Evolutionary conservation across 2,113 vertebrate species (phyloP).

Genomic region (Oncorhynchus nerka): DNA sequence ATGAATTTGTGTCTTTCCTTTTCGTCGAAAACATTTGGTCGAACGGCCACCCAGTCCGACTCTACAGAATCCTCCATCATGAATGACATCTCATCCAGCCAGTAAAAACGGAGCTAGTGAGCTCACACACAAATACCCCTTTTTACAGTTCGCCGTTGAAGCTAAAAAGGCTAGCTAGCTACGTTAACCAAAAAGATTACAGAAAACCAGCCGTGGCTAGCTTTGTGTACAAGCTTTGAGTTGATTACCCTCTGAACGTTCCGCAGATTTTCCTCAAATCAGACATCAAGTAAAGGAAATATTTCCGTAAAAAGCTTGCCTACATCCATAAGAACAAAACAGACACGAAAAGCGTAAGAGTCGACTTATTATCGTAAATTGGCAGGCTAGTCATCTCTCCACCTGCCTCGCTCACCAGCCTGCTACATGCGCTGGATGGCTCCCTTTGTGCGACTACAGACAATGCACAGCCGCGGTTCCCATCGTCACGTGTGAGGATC

Average conservation of each 20-base stretch:
- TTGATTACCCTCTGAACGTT: conserved; percentile 18
- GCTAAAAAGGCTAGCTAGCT: not conserved
- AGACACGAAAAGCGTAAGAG: not conserved
- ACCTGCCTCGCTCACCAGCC: conserved; percentile 45
- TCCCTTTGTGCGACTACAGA: conserved; percentile 67
- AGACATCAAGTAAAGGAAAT: conserved; percentile 34
- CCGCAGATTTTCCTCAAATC: not conserved
- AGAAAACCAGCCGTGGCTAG: conserved; percentile 27
- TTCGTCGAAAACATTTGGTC: conserved; percentile 90
- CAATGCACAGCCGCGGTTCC: conserved; percentile 64
- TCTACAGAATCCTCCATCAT: conserved; percentile 90
- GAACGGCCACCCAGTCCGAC: conserved; percentile 92
- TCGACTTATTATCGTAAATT: conserved; percentile 10
- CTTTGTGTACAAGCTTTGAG: conserved; percentile 39
- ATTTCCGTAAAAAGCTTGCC: not conserved
- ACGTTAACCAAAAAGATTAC: not conserved
- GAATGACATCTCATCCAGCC: conserved; percentile 80
- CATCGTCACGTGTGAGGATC: conserved; percentile 80
- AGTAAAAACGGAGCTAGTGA: conserved; percentile 8
- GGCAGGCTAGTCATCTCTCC: conserved; percentile 43
- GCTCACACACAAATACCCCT: too few relatives aligned
- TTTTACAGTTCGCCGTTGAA: not conserved
- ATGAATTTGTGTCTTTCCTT: conserved; percentile 91
- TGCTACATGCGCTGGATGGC: conserved; percentile 19
- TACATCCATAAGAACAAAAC: conserved; percentile 9